These are phyloP conservation scores for Spodoptera littoralis DNA, from an alignment of 2,888 invertebrate genomes.

Conservation along the genomic window DNA sequence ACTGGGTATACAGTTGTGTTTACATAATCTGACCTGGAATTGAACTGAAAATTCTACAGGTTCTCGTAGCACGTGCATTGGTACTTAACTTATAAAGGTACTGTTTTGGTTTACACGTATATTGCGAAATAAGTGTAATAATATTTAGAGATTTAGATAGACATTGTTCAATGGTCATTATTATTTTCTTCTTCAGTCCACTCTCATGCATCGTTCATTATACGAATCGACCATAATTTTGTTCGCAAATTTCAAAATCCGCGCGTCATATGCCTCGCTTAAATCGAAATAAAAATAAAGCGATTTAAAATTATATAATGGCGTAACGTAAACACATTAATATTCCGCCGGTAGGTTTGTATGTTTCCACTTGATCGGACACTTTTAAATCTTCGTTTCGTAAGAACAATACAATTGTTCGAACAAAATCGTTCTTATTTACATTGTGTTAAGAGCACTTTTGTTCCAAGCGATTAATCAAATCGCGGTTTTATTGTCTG, in stretches of 20 bases:
- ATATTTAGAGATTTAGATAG: too few species aligned
- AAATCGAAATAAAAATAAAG: slow-evolving; percentile 21
- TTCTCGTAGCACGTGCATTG: background rate
- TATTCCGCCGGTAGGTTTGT: slow-evolving; percentile 14
- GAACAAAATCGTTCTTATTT: slow-evolving; percentile 32
- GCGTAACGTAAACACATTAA: slow-evolving; percentile 35
- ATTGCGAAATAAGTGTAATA: too few species aligned
- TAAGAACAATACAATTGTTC: slow-evolving; percentile 15
- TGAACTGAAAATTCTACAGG: background rate
- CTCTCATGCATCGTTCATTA: too few species aligned
- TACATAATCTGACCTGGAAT: background rate
- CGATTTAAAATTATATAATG: slow-evolving; percentile 36
- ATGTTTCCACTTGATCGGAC: slow-evolving; percentile 26
- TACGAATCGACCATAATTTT: too few species aligned
- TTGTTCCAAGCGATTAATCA: slow-evolving; percentile 27
- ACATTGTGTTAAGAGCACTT: slow-evolving; percentile 17
- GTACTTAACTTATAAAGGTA: background rate
- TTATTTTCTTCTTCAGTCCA: too few species aligned
- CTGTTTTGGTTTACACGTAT: too few species aligned
- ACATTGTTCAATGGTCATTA: too few species aligned
- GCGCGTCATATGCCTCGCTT: slow-evolving; percentile 1
- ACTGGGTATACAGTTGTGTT: background rate
- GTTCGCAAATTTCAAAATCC: too few species aligned
- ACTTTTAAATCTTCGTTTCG: slow-evolving; percentile 29
- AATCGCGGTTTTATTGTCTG: slow-evolving; percentile 34